Evolutionary conservation across 1,140 invertebrate species (phyloP), one percentile per base, ranked within the genome.

Genomic region (Drosophila pectinifera): DNA sequence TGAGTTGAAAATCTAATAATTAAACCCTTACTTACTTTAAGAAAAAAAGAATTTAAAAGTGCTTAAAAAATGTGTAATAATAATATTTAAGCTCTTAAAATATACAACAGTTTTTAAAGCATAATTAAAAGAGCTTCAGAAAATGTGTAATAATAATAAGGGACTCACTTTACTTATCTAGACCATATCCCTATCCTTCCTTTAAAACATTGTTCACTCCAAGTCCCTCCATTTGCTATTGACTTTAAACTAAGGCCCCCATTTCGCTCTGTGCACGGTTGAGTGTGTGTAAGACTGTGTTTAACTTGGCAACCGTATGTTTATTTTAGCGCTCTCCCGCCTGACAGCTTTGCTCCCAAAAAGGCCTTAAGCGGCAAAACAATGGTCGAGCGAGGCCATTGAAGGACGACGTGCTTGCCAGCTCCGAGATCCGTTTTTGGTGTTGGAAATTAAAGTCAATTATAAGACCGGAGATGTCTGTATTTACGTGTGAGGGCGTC

Each of bases 371-470:
- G 83, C 83, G 59, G 54, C 83, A 73, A 77, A 83, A 89, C 79
- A 88, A 89, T 88, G 84, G 75, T 64, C 76, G 76, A 58, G 62
- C 14, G 55, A 36, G 59, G 55, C 65, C 70, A 72, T 51, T 59
- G 59, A 49, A 56, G 49, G 64, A 74, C 46, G 39, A 74, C 73
- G 61, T 70, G 68, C 68, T 70, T 38, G 59, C 51, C 68, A 39
- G 36, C 16, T 10, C 26, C n/a, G 5, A 38, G 68, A 56, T 69
- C 67, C 68, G 67, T 57, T 74, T 51, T 58, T 67, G 75, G 70
- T 77, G 83, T 83, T 89, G 79, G 74, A 89, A 88, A 88, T 88
- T 86, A 62, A 88, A 88, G 83, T 53, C 83, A 88, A 88, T 88
- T 88, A 88, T 89, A 86, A 79, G 68, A 36, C 83, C 48, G 20